phyloP scores from a whole-genome alignment of 2,888 invertebrate species.

The Hemaris fuciformis region DNA sequence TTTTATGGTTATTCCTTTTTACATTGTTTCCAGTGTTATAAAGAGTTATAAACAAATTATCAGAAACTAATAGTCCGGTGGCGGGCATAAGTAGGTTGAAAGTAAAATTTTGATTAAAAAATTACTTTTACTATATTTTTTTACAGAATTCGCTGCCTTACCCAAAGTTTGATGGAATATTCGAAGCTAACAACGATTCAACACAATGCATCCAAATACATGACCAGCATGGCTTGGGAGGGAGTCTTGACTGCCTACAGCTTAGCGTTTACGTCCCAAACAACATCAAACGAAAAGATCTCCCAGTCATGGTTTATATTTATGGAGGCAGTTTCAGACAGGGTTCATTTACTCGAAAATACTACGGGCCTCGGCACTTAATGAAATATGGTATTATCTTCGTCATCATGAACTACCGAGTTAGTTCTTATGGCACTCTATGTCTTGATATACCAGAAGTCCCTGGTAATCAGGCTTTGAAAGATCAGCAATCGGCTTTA shows the following conservation, averaged over 20 bases:
- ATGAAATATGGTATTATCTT: constrained; percentile 45
- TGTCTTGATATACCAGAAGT: constrained; percentile 50
- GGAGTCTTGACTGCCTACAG: constrained; percentile 37
- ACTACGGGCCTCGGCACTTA: constrained; percentile 42
- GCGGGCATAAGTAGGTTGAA: too few species aligned
- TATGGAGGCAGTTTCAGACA: constrained; percentile 47
- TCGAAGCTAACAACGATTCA: constrained; percentile 39
- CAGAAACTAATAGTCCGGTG: too few species aligned
- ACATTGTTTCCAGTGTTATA: too few species aligned
- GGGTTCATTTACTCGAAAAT: constrained; percentile 34
- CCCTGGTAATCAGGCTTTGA: constrained; percentile 57
- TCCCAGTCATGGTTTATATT: constrained; percentile 50
- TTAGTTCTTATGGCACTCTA: constrained; percentile 57
- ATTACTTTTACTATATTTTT: neutral
- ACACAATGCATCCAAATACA: constrained; percentile 38
- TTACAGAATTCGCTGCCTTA: neutral
- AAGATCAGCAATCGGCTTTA: constrained; percentile 50
- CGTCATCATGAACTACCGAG: constrained; percentile 45
- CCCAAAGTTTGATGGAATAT: constrained; percentile 28
- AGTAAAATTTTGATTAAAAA: too few species aligned
- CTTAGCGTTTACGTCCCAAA: constrained; percentile 71
- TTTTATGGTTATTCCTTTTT: too few species aligned
- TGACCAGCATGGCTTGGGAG: constrained; percentile 29
- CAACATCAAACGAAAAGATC: constrained; percentile 28
- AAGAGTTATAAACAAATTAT: too few species aligned